These are phyloP conservation scores for Ennomos quercinarius DNA, from an alignment of 2,888 invertebrate species.

Conservation along the genomic window DNA sequence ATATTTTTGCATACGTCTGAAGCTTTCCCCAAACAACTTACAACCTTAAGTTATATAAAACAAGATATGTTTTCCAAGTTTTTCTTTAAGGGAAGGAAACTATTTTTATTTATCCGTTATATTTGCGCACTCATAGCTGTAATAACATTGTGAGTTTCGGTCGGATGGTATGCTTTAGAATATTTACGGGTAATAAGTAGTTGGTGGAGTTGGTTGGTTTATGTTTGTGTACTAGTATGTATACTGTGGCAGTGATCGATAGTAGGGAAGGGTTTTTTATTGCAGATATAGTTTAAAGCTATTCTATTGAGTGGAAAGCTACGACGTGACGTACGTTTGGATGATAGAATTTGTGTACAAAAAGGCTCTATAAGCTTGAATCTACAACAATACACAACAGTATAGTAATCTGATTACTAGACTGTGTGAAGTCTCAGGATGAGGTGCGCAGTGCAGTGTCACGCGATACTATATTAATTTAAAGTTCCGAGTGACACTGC, in stretches of 20 bases:
- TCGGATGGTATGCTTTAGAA: conserved; percentile 37
- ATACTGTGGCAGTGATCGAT: conserved; percentile 20
- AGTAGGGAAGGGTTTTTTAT: conserved; percentile 9
- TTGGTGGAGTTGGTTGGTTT: conserved; percentile 13
- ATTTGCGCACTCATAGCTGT: conserved; percentile 53
- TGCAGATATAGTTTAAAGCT: background rate
- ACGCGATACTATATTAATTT: no score
- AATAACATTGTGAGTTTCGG: conserved; percentile 50
- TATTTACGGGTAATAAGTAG: conserved; percentile 33
- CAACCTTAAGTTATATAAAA: conserved; percentile 8
- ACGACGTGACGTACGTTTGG: no score
- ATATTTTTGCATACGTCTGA: conserved; percentile 42
- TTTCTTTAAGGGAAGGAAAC: conserved; percentile 28
- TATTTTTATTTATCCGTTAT: conserved; percentile 49
- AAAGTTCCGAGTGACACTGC: no score
- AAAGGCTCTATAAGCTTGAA: no score
- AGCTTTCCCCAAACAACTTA: conserved; percentile 10
- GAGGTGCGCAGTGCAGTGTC: no score
- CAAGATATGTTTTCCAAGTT: conserved; percentile 34
- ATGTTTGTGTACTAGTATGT: conserved; percentile 4
- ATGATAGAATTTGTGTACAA: no score
- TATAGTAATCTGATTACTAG: no score
- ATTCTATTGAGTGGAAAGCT: background rate
- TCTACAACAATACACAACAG: no score
- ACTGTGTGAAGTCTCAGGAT: no score